Base-by-base conservation (phyloP, 2,888 invertebrate genomes). In the Eupeodes luniger region DNA sequence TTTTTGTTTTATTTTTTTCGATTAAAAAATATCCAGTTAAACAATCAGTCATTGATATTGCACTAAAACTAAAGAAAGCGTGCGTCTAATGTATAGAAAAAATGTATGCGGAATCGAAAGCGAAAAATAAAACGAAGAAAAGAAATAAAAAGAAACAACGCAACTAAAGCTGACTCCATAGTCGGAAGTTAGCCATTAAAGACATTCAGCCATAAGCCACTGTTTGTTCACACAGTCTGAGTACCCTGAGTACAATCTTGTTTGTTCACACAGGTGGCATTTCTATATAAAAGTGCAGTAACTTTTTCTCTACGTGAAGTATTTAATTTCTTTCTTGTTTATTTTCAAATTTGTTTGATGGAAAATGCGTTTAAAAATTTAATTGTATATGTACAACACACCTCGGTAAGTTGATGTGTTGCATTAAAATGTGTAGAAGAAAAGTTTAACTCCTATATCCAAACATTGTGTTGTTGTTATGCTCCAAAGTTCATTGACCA, bases 101-200 rank as follows among this genome's bases (percentile, higher is more conserved):
- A 57, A 70, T 27, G 55, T 81, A 78, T 75, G 82, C 82, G 82
- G 82, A 86, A 86, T 67, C 51, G 57, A 75, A 75, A 75, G 75
- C 75, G 36, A 51, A 62, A 34, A 75, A 74, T n/a, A 34, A 53
- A 34, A 27, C 12, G 59, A 74, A 59, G 16, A 44, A 69, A 59
- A 70, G 47, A 70, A 62, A 11, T 44, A 64, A 47, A 53, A 53
- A 36, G 27, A 69, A 69, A 55, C 16, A 59, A 64, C 53, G 59
- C 85, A 82, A 77, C 69, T 12, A 57, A 59, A 3, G 27, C 66
- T 4, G 74, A 70, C 44, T 59, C n/a, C 4, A 27, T 27, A 88
- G 55, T 88, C 87, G 87, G 87, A 88, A 88, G 87, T 88, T 69
- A 64, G 51, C 84, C 80, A 87, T 84, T 87, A 75, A 49, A 27